Evolutionary conservation across 2,113 vertebrate species (phyloP).

Genomic region (Anser cygnoides): DNA sequence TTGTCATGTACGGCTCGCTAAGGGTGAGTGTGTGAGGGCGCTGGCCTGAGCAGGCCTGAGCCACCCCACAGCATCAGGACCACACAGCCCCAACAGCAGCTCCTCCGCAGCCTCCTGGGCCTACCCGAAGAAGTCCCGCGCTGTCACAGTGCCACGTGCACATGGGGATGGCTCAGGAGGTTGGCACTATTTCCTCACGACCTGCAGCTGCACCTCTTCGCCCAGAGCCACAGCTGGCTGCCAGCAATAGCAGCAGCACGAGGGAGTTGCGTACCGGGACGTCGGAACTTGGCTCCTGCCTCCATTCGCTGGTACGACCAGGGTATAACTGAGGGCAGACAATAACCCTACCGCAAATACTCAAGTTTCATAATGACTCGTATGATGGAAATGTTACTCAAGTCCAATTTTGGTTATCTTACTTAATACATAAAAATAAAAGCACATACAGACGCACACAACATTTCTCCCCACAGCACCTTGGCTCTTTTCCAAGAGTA

Average conservation of each 20-base stretch:
- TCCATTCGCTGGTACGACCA: neutral
- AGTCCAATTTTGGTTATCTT: neutral
- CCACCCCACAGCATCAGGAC: neutral
- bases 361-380: neutral
- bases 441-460: neutral
- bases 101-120: neutral
- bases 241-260: rapidly evolving
- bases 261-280: neutral
- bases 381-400: neutral
- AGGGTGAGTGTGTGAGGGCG: too few species aligned
- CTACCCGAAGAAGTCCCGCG: neutral
- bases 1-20: neutral
- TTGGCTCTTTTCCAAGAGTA: constrained; percentile 41
- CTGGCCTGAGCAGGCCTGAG: neutral
- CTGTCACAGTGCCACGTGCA: rapidly evolving
- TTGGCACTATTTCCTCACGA: too few species aligned
- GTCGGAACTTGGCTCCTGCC: neutral
- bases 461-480: neutral
- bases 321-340: neutral
- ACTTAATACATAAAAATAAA: neutral
- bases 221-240: neutral
- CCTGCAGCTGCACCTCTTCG: neutral
- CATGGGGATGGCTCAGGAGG: rapidly evolving
- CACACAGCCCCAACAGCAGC: neutral
- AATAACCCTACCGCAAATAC: neutral